Evolutionary conservation across 2,113 vertebrate genomes (phyloP).

Genomic region (Carollia perspicillata): DNA sequence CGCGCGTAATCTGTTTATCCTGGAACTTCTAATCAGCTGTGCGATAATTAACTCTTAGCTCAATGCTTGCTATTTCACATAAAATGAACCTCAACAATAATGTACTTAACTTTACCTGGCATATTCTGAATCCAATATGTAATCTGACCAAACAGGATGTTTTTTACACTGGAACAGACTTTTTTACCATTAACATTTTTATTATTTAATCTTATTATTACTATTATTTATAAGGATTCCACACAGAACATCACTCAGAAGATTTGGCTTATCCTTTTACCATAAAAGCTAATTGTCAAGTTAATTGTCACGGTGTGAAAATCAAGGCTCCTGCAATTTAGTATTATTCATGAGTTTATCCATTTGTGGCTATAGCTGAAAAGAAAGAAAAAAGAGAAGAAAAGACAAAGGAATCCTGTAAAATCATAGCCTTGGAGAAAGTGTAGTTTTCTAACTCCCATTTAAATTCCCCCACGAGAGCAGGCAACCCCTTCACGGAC

Average conservation of each 20-base stretch:
- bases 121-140: neutral
- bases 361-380: neutral
- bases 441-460: neutral
- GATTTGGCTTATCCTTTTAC: neutral
- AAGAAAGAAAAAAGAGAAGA: neutral
- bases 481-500: neutral
- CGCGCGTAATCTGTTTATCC: neutral
- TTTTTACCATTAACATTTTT: neutral
- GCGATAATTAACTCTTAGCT: neutral
- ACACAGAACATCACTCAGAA: neutral
- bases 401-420: neutral
- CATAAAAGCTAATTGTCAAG: neutral
- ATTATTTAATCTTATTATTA: neutral
- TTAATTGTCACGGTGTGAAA: neutral
- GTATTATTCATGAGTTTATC: neutral
- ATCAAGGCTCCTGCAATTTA: neutral
- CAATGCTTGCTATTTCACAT: neutral
- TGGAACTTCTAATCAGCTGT: neutral
- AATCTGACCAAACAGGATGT: neutral
- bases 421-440: neutral
- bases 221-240: neutral
- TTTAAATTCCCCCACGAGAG: slow-evolving; percentile 1
- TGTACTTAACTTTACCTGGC: neutral
- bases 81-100: neutral
- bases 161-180: neutral